Evolutionary conservation across 2,113 vertebrate species (phyloP).

Genomic region (Hippocampus abdominalis): DNA sequence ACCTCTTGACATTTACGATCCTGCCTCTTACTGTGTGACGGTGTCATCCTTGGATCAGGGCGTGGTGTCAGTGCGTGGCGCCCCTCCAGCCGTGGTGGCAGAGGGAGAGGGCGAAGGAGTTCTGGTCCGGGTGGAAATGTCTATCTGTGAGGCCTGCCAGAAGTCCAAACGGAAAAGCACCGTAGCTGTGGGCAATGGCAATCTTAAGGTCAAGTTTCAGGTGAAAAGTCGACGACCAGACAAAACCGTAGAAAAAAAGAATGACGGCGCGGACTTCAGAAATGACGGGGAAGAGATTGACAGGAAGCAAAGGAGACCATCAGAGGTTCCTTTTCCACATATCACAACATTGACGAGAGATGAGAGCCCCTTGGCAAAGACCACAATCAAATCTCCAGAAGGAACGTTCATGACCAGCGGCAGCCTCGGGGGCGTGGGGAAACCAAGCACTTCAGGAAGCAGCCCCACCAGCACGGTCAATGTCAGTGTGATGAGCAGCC

Average conservation of each 20-base stretch:
- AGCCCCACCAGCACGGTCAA: constrained; percentile 49
- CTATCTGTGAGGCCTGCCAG: constrained; percentile 85
- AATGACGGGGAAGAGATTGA: constrained; percentile 44
- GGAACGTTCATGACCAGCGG: constrained; percentile 63
- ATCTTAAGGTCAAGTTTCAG: constrained; percentile 82
- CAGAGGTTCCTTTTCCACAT: constrained; percentile 54
- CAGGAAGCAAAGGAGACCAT: constrained; percentile 47
- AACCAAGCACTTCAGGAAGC: constrained; percentile 38
- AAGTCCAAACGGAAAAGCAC: constrained; percentile 88
- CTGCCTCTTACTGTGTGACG: constrained; percentile 77
- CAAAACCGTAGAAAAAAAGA: constrained; percentile 33
- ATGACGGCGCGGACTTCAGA: constrained; percentile 57
- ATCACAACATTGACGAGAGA: constrained; percentile 72
- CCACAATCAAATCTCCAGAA: constrained; percentile 74
- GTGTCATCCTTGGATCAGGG: constrained; percentile 83
- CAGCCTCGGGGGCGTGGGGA: constrained; percentile 58
- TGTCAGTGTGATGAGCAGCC: constrained; percentile 43
- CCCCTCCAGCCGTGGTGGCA: constrained; percentile 71
- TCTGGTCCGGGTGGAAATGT: constrained; percentile 83
- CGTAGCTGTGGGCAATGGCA: constrained; percentile 79
- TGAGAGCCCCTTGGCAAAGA: constrained; percentile 68
- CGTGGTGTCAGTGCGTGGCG: constrained; percentile 80
- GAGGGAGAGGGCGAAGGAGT: constrained; percentile 83
- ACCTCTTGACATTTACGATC: constrained; percentile 86
- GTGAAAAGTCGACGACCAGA: constrained; percentile 57